A percentile compares a stretch with the other conserved stretches of the same genome.
Conservation (phyloP, 1,140 invertebrate genomes). For the Listronotus oregonensis region DNA sequence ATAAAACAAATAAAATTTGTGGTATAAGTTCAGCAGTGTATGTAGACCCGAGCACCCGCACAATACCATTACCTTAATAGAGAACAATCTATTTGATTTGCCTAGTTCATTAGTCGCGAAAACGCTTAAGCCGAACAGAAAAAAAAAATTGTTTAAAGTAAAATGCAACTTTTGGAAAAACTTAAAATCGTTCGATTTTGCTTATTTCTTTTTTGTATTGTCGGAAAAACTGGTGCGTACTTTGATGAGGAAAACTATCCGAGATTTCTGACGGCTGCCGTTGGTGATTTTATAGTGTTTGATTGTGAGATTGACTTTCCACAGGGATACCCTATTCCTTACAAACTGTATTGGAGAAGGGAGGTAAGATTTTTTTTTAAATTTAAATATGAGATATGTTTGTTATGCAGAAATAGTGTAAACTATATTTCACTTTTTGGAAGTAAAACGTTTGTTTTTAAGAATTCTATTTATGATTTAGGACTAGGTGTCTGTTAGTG, state of each 20-base stretch:
- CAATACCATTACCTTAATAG: constrained; percentile 22
- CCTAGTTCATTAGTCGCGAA: not conserved
- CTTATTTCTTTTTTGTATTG: not conserved
- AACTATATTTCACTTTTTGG: too few relatives aligned
- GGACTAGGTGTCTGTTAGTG: too few relatives aligned
- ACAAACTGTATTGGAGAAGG: constrained; percentile 89
- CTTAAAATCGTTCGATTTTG: too few relatives aligned
- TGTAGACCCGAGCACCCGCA: not conserved
- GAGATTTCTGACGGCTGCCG: constrained; percentile 74
- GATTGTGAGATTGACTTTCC: constrained; percentile 91
- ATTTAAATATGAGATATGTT: too few relatives aligned
- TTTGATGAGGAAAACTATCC: constrained; percentile 64
- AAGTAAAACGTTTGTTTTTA: too few relatives aligned
- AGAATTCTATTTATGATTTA: too few relatives aligned
- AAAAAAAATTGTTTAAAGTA: not conserved
- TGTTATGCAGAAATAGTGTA: too few relatives aligned
- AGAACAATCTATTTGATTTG: constrained; percentile 26
- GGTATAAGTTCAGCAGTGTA: constrained; percentile 10
- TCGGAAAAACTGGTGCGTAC: constrained; percentile 20
- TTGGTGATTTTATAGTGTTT: constrained; percentile 85
- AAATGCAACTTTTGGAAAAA: constrained; percentile 2
- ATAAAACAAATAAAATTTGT: too few relatives aligned
- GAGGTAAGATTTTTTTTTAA: too few relatives aligned
- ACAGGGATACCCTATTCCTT: constrained; percentile 83
- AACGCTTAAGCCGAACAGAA: too few relatives aligned